Base-by-base conservation (phyloP, 2,113 vertebrate species). In the Notiomystis cincta region DNA sequence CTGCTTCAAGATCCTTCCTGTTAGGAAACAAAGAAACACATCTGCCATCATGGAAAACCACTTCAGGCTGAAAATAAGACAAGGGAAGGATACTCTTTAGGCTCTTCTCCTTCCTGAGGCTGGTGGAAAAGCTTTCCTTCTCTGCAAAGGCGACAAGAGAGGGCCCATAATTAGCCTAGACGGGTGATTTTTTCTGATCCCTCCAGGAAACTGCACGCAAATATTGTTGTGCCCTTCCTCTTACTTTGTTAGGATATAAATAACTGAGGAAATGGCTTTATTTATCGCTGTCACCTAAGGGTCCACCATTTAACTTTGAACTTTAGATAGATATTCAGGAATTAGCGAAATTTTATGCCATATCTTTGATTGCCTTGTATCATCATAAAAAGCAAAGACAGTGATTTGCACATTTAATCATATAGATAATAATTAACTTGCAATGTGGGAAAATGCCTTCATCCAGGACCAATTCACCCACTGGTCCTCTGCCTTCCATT, bases 391-490 rank as follows among this genome's bases (percentile, higher is more conserved):
- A 88, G 3, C 37, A 72, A 90, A 95, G 44, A 20, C 35, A 50
- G 21, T 47, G 40, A 87, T 85, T 85, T 66, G 44, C 24, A 38
- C 7, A 0, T 66, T 79, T 65, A 71, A 65, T 76, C 6, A 2
- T 60, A 42, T 61, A 47, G 81, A 11, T 92, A 96, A 94, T 87
- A 27, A 90, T 90, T 95, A 96, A 93, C 85, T 84, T 77, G n/a
- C 31, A 54, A 38, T 6, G 50, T 16, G 38, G 47, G 53, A 27
- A 88, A 93, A 83, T 31, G 11, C 13, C 35, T 45, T 3, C 7
- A 42, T 62, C 38, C 38, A 54, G 45, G 54, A 53, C n/a, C 45
- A 57, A 22, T 38, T 77, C 56, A 77, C 28, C 33, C 66, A 19
- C 28, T 13, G 35, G 18, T 73, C 38, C n/a, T 90, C 45, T 83